Evolutionary conservation across 2,113 vertebrate species (phyloP), one percentile per base, ranked within the genome.

Genomic region (Philantomba maxwellii): DNA sequence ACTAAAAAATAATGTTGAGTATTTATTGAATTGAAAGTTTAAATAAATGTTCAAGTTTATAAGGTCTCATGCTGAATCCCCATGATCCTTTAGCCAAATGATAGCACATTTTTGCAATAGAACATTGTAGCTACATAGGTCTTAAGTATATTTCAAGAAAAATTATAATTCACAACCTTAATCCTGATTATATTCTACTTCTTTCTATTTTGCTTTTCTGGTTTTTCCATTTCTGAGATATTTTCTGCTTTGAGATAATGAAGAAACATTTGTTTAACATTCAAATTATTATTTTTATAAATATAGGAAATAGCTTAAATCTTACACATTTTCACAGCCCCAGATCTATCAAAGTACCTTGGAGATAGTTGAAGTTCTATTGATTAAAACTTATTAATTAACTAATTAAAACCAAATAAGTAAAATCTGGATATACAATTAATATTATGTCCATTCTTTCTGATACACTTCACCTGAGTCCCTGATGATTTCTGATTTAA

Each of bases 1-100:
- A 66, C 17, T 28, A 26, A 70, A 36, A 78, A 81, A 58, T 88
- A 77, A 36, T 49, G 45, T 49, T 82, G 2, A 39, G 0, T 89
- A 73, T 90, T 89, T 86, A 36, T 82, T 95, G 77, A 60, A 82
- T 53, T 89, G 75, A 64, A 93, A 78, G 8, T 89, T 75, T 62
- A 62, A 23, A 62, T 86, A 89, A 87, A n/a, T 66, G 7, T 55
- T 96, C 23, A 39, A 33, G 14, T 6, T 16, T 86, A 33, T 78
- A 85, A 15, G 21, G 82, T 45, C 5, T 75, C 15, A 28, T 43
- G 23, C 0, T 55, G 62, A 87, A 49, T 4, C 3, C 2, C 21
- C 16, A 55, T 45, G 11, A 33, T 75, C 6, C 15, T 75, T 77
- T 87, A 89, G 75, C 23, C 25, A 87, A 95, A 70, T 36, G 25